Evolutionary conservation across 2,888 invertebrate species (phyloP).

Genomic region (Osmoderma eremita): DNA sequence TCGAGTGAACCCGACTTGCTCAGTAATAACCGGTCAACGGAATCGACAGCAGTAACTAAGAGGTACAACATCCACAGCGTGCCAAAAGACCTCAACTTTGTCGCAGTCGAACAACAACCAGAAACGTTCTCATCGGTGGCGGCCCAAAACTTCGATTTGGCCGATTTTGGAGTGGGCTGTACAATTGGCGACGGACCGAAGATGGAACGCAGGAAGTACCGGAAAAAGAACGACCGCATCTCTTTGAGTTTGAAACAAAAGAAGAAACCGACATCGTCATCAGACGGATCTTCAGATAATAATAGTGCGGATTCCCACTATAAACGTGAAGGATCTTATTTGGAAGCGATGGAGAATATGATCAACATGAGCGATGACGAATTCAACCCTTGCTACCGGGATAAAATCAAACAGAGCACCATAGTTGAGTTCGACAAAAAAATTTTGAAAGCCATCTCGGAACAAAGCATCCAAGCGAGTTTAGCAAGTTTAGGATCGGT

Average conservation of each 20-base stretch:
- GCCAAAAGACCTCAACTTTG: constrained; percentile 76
- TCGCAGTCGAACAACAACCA: constrained; percentile 59
- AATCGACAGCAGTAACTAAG: constrained; percentile 41
- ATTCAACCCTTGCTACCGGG: constrained; percentile 66
- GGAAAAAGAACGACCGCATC: constrained; percentile 47
- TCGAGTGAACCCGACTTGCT: constrained; percentile 63
- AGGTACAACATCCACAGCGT: constrained; percentile 65
- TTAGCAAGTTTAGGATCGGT: constrained; percentile 41
- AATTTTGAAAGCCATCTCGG: constrained; percentile 62
- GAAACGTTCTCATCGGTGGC: constrained; percentile 57
- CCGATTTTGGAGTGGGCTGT: constrained; percentile 52
- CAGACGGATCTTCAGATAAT: constrained; percentile 27
- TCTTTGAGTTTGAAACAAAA: constrained; percentile 43
- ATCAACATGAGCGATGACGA: constrained; percentile 65
- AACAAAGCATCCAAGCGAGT: constrained; percentile 52
- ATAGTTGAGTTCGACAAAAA: constrained; percentile 60
- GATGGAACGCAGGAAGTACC: constrained; percentile 45
- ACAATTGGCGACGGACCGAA: constrained; percentile 32
- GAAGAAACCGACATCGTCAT: constrained; percentile 11
- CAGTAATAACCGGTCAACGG: constrained; percentile 46
- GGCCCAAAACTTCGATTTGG: constrained; percentile 62
- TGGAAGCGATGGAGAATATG: constrained; percentile 61
- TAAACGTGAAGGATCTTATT: constrained; percentile 61
- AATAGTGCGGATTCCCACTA: constrained; percentile 48
- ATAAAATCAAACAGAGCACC: constrained; percentile 63